Evolutionary conservation across 1,140 invertebrate species (phyloP).

Genomic region (Diuraphis noxia): DNA sequence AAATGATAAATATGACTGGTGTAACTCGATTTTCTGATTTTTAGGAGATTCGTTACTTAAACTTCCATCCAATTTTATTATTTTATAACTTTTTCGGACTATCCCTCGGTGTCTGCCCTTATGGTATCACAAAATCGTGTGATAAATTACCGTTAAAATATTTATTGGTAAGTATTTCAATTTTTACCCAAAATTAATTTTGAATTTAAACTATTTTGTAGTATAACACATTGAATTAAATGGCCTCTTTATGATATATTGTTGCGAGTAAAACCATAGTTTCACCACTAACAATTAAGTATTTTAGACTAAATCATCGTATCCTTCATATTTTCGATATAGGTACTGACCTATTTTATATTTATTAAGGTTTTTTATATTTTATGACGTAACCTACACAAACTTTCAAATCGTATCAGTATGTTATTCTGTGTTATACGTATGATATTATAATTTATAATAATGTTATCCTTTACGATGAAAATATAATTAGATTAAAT

Average conservation of each 20-base stretch:
- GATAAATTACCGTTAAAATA: neutral
- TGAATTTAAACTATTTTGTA: neutral
- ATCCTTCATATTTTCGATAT: neutral
- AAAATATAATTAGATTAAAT: neutral
- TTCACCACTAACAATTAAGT: no score
- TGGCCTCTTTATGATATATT: neutral
- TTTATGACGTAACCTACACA: neutral
- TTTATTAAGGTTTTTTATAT: neutral
- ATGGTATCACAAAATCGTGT: neutral
- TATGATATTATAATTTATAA: neutral
- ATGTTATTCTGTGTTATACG: neutral
- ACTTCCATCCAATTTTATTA: neutral
- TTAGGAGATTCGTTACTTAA: no score
- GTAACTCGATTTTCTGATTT: no score
- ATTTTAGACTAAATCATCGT: neutral
- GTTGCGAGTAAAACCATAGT: neutral
- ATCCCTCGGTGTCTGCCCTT: neutral
- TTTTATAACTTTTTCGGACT: neutral
- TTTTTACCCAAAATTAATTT: neutral
- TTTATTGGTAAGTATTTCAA: neutral
- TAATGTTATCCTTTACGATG: neutral
- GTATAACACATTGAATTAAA: neutral
- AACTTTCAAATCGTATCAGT: neutral
- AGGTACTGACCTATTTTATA: neutral
- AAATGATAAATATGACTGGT: no score